These are phyloP conservation scores for Agrilus biguttatus DNA, from an alignment of 2,888 invertebrate genomes.

Conservation along the genomic window DNA sequence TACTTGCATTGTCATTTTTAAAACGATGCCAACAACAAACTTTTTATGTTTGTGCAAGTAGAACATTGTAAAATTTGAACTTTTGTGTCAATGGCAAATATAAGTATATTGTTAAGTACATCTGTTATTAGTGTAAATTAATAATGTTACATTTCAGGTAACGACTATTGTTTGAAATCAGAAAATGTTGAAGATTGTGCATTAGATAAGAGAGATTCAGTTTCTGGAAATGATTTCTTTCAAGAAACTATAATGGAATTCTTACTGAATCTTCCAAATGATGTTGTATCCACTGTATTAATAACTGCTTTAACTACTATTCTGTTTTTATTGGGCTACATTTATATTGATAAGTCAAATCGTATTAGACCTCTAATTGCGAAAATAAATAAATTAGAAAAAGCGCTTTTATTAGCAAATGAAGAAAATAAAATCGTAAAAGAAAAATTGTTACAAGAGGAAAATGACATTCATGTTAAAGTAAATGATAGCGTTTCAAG, in stretches of 20 bases:
- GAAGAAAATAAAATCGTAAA: slow-evolving; percentile 53
- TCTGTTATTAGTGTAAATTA: too few species aligned
- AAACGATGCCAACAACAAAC: too few species aligned
- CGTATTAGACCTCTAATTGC: slow-evolving; percentile 56
- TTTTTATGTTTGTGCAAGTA: too few species aligned
- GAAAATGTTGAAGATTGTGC: background rate
- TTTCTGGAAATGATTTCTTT: too few species aligned
- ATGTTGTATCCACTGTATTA: slow-evolving; percentile 11
- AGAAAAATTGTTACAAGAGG: slow-evolving; percentile 28
- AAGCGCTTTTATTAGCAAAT: slow-evolving; percentile 40
- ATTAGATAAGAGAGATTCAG: too few species aligned
- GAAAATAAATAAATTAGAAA: slow-evolving; percentile 49
- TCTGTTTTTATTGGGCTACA: slow-evolving; percentile 60
- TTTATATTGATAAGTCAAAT: slow-evolving; percentile 60
- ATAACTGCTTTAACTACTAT: slow-evolving; percentile 58
- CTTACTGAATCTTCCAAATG: background rate
- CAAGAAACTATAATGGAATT: too few species aligned
- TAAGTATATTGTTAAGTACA: too few species aligned
- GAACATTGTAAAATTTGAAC: too few species aligned
- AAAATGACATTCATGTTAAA: slow-evolving; percentile 3
- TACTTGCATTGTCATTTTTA: too few species aligned
- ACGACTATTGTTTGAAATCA: background rate
- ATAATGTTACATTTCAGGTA: too few species aligned
- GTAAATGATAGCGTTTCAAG: slow-evolving; percentile 42
- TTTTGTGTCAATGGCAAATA: too few species aligned